A percentile compares a stretch with the other conserved stretches of the same genome.
These are phyloP conservation scores for Pinctada fucata DNA, from an alignment of 2,888 invertebrate species.

Conservation along the genomic window DNA sequence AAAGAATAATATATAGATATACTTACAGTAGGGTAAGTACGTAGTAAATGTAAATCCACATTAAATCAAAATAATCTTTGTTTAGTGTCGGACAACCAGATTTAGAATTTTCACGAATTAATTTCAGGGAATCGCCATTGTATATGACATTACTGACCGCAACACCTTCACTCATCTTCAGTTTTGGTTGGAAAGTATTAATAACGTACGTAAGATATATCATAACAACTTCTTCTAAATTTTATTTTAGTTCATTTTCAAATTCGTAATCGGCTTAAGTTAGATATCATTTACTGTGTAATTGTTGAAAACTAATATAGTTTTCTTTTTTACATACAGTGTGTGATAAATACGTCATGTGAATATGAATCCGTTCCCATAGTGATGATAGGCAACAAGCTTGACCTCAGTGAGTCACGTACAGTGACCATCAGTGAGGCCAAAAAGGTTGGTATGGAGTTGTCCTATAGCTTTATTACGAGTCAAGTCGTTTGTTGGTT, in stretches of 20 bases:
- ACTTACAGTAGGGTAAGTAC: too few relatives aligned
- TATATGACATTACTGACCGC: slow-evolving; percentile 93
- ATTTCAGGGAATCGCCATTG: slow-evolving; percentile 87
- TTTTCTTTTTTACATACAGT: slow-evolving; percentile 31
- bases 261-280: too few relatives aligned
- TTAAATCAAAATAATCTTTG: too few relatives aligned
- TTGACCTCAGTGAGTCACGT: slow-evolving; percentile 59
- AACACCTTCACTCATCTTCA: slow-evolving; percentile 93
- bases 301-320: too few relatives aligned
- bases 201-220: slow-evolving; percentile 83
- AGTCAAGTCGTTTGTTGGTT: too few relatives aligned
- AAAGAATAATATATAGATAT: too few relatives aligned
- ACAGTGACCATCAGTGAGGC: slow-evolving; percentile 47
- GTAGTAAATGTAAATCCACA: too few relatives aligned
- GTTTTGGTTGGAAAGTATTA: slow-evolving; percentile 93
- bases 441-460: slow-evolving; percentile 18
- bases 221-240: too few relatives aligned
- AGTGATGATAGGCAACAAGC: slow-evolving; percentile 71
- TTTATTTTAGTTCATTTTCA: too few relatives aligned
- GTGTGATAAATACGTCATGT: slow-evolving; percentile 55
- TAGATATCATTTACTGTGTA: too few relatives aligned
- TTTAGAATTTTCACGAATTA: too few relatives aligned
- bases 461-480: not conserved
- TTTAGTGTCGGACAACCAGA: too few relatives aligned
- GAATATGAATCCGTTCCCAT: slow-evolving; percentile 70